Base-by-base conservation (phyloP, 2,113 vertebrate species). In the Chrysochloris asiatica region DNA sequence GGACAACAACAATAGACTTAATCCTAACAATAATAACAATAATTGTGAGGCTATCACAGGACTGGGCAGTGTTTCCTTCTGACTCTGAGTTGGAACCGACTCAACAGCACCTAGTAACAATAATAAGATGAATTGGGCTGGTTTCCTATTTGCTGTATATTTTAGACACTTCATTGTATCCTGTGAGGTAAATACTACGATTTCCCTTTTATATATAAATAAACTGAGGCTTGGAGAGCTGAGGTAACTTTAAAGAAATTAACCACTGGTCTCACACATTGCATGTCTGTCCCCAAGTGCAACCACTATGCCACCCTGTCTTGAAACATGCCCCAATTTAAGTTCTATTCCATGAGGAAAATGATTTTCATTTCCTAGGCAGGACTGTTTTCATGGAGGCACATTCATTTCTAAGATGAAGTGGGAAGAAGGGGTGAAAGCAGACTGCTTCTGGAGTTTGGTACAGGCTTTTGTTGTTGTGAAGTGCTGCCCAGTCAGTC, bases 181-280 rank as follows among this genome's bases (percentile, higher is more conserved):
- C 22, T 91, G 6, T 14, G 8, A 8, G 3, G 13, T 14, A 30
- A 19, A 1, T 17, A 16, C 36, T 80, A 16, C 36, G 67, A 54
- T 84, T 69, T 16, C 3, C 22, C 50, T 65, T 54, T 90, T 81
- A 91, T 26, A 78, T 7, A 48, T 65, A 75, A 52, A 52, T 45
- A 86, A 59, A 33, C 8, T 24, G 38, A 93, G n/a, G 11, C 30
- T 89, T 67, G 77, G 71, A 85, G 86, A 86, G 14, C 67, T 88
- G 43, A n/a, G 12, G 26, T 61, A 65, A 67, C 28, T 77, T 67
- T 90, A 92, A 12, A 9, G n/a, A 88, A 90, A 83, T 54, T 76
- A 86, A 86, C 48, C 26, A 67, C 16, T 41, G 54, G 16, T 33
- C 38, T 75, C 86, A 86, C 83, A 67, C 6, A 17, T n/a, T 50